These are phyloP conservation scores for Esox niger DNA, from an alignment of 2,113 vertebrate genomes.

Conservation along the genomic window DNA sequence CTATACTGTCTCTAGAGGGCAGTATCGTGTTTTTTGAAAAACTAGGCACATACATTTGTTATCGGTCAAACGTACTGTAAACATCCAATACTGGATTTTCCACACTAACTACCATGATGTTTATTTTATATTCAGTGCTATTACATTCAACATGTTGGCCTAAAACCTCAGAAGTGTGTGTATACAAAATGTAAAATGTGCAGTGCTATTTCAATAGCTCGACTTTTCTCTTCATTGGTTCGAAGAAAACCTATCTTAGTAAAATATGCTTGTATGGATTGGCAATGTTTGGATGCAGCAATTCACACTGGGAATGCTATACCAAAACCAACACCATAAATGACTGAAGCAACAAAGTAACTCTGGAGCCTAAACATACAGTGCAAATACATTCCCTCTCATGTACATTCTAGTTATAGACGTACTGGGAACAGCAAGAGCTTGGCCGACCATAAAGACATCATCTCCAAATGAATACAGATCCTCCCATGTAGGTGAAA, in stretches of 20 bases:
- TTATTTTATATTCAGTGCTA: not conserved
- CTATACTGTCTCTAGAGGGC: conserved; percentile 56
- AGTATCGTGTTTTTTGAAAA: conserved; percentile 38
- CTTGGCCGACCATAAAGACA: conserved; percentile 51
- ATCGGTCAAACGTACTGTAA: conserved; percentile 20
- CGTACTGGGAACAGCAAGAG: conserved; percentile 41
- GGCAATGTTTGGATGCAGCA: no score
- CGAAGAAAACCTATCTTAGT: no score
- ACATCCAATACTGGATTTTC: conserved; percentile 40
- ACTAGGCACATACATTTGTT: not conserved
- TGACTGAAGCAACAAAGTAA: not conserved
- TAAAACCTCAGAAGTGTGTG: not conserved
- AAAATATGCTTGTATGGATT: no score
- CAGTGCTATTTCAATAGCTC: no score
- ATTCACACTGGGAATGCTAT: no score
- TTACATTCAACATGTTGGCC: not conserved
- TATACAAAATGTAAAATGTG: not conserved
- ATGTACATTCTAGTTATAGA: conserved; percentile 48
- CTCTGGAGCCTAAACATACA: no score
- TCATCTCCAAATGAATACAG: conserved; percentile 60
- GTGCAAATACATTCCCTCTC: conserved; percentile 29
- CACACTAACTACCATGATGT: not conserved
- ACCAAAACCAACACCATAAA: no score
- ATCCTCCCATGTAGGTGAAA: conserved; percentile 49
- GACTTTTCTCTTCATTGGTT: no score